Base-by-base conservation (phyloP, 2,797 vertebrate species). In the Karalla daura region DNA sequence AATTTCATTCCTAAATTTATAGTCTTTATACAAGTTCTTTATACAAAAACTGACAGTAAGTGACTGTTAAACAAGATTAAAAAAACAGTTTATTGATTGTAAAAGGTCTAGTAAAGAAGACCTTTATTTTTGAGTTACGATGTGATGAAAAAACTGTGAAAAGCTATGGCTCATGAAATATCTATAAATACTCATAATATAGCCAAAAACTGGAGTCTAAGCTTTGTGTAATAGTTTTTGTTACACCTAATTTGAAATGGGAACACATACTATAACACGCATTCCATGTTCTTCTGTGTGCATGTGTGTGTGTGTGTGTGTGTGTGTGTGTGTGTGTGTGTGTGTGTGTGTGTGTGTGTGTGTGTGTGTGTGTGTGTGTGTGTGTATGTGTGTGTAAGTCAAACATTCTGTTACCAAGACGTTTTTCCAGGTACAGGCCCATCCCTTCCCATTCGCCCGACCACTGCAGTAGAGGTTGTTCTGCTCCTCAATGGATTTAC, bases 91-190 rank as follows among this genome's bases (percentile, higher is more conserved):
- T 87, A 89, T 85, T 88, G 86, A 87, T 79, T 86, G 81, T 92
- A 84, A 88, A 88, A 80, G 56, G 52, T 84, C 75, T 82, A 87
- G 76, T 89, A 88, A 91, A 90, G 81, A 80, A 73, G 76, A 83
- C 61, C 75, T 88, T 89, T 88, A 88, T 85, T 87, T 90, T 84
- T 87, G 86, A 89, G 80, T 88, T 89, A 90, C 36, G 74, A 88
- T 84, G 80, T 84, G 81, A 84, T 85, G 83, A 89, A 86, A 88
- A 87, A 88, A 80, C 72, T 59, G 80, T 84, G 80, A 84, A 86
- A 88, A 60, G 51, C 58, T 79, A 74, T 70, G 63, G 59, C 77
- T 88, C 76, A 78, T 86, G 75, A 85, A 88, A 70, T 85, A 80
- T 81, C 81, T 86, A 84, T 90, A 88, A 88, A 89, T 89, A 83